A percentile compares a stretch with the other conserved stretches of the same genome.
phyloP scores from a whole-genome alignment of 2,888 invertebrate species.

The Ectemnius cavifrons region DNA sequence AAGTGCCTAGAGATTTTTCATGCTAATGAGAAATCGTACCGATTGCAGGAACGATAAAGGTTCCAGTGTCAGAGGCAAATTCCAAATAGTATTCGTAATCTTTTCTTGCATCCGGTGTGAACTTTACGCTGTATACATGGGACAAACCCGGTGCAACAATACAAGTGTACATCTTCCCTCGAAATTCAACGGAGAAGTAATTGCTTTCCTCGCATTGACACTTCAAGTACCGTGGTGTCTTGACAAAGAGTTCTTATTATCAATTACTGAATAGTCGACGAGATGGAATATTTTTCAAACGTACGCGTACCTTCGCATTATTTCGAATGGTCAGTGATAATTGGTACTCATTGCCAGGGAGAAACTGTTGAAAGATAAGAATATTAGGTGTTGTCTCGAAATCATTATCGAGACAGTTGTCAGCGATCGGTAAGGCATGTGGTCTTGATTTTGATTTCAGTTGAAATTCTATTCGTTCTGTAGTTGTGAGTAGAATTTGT shows the following conservation, averaged over 20 bases:
- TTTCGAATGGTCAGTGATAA: conserved; percentile 81
- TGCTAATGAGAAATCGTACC: conserved; percentile 75
- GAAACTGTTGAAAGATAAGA: conserved; percentile 82
- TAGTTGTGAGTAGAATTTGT: conserved; percentile 62
- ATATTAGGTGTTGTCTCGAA: conserved; percentile 78
- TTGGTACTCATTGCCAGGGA: conserved; percentile 79
- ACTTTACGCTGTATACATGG: conserved; percentile 82
- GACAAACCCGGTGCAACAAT: conserved; percentile 86
- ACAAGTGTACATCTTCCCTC: conserved; percentile 76
- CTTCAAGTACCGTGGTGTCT: conserved; percentile 80
- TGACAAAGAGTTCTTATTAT: conserved; percentile 35
- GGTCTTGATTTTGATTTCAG: conserved; percentile 36
- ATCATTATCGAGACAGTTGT: conserved; percentile 2
- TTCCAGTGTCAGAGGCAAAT: conserved; percentile 80
- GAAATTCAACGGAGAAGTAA: conserved; percentile 79
- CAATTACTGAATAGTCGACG: conserved; percentile 1
- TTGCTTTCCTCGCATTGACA: conserved; percentile 79
- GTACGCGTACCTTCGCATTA: conserved; percentile 77
- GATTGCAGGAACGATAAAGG: conserved; percentile 81
- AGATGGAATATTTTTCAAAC: neutral
- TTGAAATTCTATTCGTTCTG: conserved; percentile 57
- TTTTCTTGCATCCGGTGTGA: conserved; percentile 80
- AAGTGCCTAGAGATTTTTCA: no score
- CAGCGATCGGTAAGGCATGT: neutral
- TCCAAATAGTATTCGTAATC: conserved; percentile 81